Evolutionary conservation across 2,113 vertebrate genomes (phyloP), one percentile per base, ranked within the genome.

Genomic region (Halcyon senegalensis): DNA sequence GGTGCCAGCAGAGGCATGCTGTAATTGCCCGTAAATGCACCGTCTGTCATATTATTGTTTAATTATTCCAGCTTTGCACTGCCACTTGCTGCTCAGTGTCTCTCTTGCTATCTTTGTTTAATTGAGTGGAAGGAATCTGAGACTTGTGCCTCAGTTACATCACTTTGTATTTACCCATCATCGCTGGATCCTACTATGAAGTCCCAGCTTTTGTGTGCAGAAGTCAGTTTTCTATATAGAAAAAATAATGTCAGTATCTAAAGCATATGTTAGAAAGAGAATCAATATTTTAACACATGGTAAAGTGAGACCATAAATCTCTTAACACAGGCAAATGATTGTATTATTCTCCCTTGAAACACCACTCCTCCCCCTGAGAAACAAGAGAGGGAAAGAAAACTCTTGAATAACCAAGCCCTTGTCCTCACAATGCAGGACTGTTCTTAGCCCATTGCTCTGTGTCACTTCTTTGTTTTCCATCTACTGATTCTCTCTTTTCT

Each of bases 1-100:
- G 94, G 93, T 84, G 94, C 96, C 94, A 96, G 96, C 90, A 94
- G 86, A 97, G 93, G 77, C 94, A 95, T 95, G 97, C 86, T 94
- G 83, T 96, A 96, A 96, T 97, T 95, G 92, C 89, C 94, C 15
- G 37, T 96, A 97, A 97, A 90, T 93, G 95, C 96, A 96, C 94
- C 60, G 46, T 95, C 95, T 95, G 94, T 96, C 92, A 77, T 83
- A 83, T 95, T 95, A 91, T 89, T 96, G 88, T 94, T 95, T 96
- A 90, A 95, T 96, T 94, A 92, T 92, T 93, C 84, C 92, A 83
- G 92, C 82, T 93, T 89, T 86, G 92, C 77, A 90, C 63, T 0
- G 0, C 69, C 87, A 56, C 6, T 28, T 67, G 80, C 83, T 87
- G 92, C 90, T 94, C 84, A 46, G 73, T 82, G 87, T 95, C 85